Evolutionary conservation across 2,113 vertebrate species (phyloP), one percentile per base, ranked within the genome.

Genomic region (Ceratotherium simum): DNA sequence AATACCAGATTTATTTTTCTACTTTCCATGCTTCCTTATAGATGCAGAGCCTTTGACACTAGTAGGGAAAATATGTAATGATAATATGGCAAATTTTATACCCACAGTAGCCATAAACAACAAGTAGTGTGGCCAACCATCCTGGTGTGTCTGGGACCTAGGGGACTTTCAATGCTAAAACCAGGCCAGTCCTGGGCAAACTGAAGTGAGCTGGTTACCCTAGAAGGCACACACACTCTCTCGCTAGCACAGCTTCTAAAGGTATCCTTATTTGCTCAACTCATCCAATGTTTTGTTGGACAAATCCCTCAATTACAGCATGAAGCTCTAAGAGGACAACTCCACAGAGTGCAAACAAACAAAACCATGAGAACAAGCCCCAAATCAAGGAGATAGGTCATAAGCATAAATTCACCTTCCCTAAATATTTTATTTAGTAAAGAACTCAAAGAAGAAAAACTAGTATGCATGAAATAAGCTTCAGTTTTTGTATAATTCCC

Each of bases 141-240:
- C 39, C 48, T 7, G 3, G 48, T 60, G 80, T 81, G 21, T 56
- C 70, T 1, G 6, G 58, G 73, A 67, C 23, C n/a, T 31, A 16
- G 1, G 2, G 6, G 42, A 31, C 36, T 1, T n/a, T 60, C 7
- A 31, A 27, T 2, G 23, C 51, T 46, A 54, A 90, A 48, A 56
- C 5, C 64, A n/a, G 46, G 56, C 42, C 7, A 69, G 31, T 36
- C 5, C 9, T 0, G 3, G 58, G 36, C 3, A 72, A 73, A 73
- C 17, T 0, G 3, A 25, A 64, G 39, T 0, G 3, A 78, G 56
- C 8, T 33, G 27, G 51, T 81, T 11, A 58, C 18, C 39, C 51
- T 25, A 11, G 4, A 31, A 0, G 4, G 48, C 73, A 79, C 72
- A 60, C 9, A 23, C 0, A 10, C 33, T 16, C 23, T 5, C 42